phyloP scores from a whole-genome alignment of 1,140 invertebrate genomes.

The Trinorchestia longiramus region DNA sequence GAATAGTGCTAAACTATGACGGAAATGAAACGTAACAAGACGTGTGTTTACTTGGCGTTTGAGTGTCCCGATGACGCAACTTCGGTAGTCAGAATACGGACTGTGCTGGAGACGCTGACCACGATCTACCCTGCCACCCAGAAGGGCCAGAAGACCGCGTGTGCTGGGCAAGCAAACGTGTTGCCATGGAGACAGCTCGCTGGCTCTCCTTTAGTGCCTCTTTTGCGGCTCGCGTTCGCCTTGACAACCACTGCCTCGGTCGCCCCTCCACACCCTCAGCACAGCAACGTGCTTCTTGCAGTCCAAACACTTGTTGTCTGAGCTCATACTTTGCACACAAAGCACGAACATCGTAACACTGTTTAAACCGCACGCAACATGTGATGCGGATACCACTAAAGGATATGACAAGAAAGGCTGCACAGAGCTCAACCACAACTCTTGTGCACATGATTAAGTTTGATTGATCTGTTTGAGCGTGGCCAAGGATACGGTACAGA shows the following conservation, averaged over 20 bases:
- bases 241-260: background rate
- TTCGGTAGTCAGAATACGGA: background rate
- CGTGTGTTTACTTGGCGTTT: background rate
- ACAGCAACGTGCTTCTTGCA: background rate
- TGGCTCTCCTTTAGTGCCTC: constrained; percentile 41
- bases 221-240: background rate
- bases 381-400: background rate
- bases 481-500: too few species aligned
- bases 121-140: background rate
- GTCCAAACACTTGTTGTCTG: background rate
- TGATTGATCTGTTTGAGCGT: too few species aligned
- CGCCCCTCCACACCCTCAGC: background rate
- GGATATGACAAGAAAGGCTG: background rate
- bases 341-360: background rate
- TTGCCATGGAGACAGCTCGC: constrained; percentile 29
- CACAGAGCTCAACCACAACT: background rate
- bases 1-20: too few species aligned
- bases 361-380: background rate
- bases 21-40: background rate
- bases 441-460: background rate
- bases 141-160: background rate
- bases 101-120: background rate
- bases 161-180: background rate
- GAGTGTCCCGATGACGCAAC: background rate
- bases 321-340: background rate